Percentiles rank a stretch among this genome's conserved stretches.
These are phyloP conservation scores for Minunthozetes semirufus DNA, from an alignment of 2,888 invertebrate genomes.

Conservation along the genomic window DNA sequence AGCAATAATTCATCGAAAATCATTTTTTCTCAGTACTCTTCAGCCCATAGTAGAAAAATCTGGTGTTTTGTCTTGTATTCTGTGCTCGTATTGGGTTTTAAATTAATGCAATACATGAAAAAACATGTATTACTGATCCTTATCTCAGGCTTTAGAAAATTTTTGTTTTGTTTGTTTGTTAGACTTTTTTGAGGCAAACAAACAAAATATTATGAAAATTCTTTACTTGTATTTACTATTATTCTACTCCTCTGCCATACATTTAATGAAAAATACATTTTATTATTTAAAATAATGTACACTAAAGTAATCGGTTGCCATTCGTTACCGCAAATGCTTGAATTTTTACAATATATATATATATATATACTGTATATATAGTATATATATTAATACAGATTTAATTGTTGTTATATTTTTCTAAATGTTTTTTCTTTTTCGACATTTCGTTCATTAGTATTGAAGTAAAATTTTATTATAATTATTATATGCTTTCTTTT, in stretches of 20 bases:
- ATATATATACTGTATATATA: too few species aligned
- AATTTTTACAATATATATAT: constrained; percentile 26
- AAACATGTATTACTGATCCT: constrained; percentile 24
- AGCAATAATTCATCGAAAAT: constrained; percentile 25
- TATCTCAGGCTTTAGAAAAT: constrained; percentile 7
- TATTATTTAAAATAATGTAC: constrained; percentile 17
- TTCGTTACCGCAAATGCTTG: constrained; percentile 18
- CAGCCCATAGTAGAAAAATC: not conserved
- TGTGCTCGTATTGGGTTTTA: not conserved
- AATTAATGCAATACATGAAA: constrained; percentile 26
- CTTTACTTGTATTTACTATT: constrained; percentile 11
- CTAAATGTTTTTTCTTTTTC: constrained; percentile 16
- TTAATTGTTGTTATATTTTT: constrained; percentile 18
- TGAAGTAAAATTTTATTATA: constrained; percentile 14
- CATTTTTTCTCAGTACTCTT: constrained; percentile 9
- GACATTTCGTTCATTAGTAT: not conserved
- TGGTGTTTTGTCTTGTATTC: not conserved
- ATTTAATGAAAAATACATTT: not conserved
- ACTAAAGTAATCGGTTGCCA: constrained; percentile 29
- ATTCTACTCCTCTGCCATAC: not conserved
- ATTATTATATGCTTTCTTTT: not conserved
- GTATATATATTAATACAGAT: constrained; percentile 19
- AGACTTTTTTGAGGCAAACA: not conserved
- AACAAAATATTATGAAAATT: not conserved
- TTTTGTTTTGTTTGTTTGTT: constrained; percentile 13